Base-by-base conservation (phyloP, 2,888 invertebrate species). In the Epsilonema sp. region DNA sequence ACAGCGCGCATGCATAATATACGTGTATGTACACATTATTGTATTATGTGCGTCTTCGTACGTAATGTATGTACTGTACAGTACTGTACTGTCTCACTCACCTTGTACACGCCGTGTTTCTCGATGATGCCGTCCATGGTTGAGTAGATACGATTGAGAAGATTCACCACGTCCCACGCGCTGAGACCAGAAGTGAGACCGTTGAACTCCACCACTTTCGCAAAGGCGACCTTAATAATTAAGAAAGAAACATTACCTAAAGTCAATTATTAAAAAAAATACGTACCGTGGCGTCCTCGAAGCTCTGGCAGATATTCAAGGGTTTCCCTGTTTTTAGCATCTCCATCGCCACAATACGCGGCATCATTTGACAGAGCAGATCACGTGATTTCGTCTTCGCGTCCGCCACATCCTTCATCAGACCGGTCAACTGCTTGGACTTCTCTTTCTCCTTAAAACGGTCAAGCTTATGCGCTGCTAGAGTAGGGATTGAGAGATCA, bases 291-390 rank as follows among this genome's bases (percentile, higher is more conserved):
- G 90, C 92, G 60, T 78, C 80, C 63, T 92, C 80, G 67, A 92
- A 92, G 76, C 86, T 86, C 89, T 92, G 72, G 1, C 64, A 67
- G 52, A 31, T 31, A 38, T 3, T 26, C 8, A 23, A 5, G 8
- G 39, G 16, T 39, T 39, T n/a, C 5, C 39, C 39, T 31, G 39
- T 21, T 11, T 92, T 85, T 54, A 90, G 70, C 45, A 92, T 72
- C 39, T 89, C 73, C 66, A 90, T 89, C 0, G 92, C 92, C 11
- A 92, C 90, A 63, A 87, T 85, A 65, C 87, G 89, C 26, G 94
- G 94, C 73, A 94, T 92, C 92, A 94, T 94, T 72, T 92, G 90
- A 67, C 92, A 90, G 1, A 94, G 70, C 23, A 94, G 71, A 58
- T 89, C 86, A 62, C 92, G 89, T 0, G 92, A 92, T 52, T 87